Base-by-base conservation (phyloP, 1,140 invertebrate species). In the Daktulosphaira vitifoliae region DNA sequence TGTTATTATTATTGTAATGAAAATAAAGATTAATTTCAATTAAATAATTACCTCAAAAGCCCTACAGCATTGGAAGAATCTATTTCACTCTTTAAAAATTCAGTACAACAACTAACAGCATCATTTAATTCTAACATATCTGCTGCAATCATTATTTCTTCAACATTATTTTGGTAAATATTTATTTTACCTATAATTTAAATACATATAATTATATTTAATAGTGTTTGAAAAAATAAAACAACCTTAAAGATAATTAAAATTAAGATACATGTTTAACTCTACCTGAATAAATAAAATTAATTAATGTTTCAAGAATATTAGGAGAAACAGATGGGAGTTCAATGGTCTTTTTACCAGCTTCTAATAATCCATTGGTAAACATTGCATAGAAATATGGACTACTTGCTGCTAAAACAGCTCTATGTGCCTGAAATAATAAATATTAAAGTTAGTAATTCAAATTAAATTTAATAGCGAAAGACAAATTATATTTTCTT, bases 321-420 rank as follows among this genome's bases (percentile, higher is more conserved):
- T 84, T 76, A 64, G 85, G 78, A 65, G 84, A 81, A 26, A 94
- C 80, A 44, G 84, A 86, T 70, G 88, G 87, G 53, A 94, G 78
- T 70, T 88, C 82, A 15, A 94, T 84, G 44, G 81, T 79, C 68
- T 84, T 81, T 71, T 89, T 84, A 68, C 87, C 82, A 70, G 87
- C 87, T 75, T 96, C 93, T 56, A 86, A 78, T 68, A 92, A 79
- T 18, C 87, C 89, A 39, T 84, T 83, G 62, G 85, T 88, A 70
- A 96, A 96, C 92, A 96, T 96, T 54, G 92, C 92, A 77, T 92
- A 86, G 75, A 97, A 97, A 75, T 97, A 98, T 62, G 90, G 89
- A 77, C 93, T 92, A 59, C 86, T 88, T 3, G 93, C 90, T 68
- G 92, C 89, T 52, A 98, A 76, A 13, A 98, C 85, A 4, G 90